Evolutionary conservation across 2,888 invertebrate genomes (phyloP).

Genomic region (Chymomyza procnemis): DNA sequence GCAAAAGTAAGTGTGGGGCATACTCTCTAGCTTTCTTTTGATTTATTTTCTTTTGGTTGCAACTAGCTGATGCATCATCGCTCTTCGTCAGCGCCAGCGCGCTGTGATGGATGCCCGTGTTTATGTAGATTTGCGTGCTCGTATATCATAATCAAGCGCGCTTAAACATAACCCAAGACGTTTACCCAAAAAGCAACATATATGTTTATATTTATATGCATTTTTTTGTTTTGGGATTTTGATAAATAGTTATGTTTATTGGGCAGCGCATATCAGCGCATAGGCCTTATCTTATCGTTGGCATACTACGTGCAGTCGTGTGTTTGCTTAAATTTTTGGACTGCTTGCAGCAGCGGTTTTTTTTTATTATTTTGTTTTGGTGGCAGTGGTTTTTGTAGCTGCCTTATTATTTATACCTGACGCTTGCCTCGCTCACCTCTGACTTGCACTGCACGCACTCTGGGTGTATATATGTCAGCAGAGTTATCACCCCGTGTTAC

Average conservation of each 20-base stretch:
- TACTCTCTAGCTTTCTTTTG: neutral
- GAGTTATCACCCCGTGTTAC: neutral
- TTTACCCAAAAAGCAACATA: constrained; percentile 8
- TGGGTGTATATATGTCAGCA: neutral
- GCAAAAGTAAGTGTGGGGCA: constrained; percentile 84
- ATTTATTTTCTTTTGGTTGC: neutral
- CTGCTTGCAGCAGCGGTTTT: neutral
- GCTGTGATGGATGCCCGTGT: constrained; percentile 36
- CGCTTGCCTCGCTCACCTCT: constrained; percentile 47
- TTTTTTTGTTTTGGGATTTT: neutral
- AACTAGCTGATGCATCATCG: constrained; percentile 11
- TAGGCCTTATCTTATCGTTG: neutral
- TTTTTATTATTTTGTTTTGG: constrained; percentile 1
- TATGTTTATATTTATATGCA: neutral
- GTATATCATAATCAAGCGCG: constrained; percentile 59
- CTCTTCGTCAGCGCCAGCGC: constrained; percentile 25
- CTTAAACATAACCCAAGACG: constrained; percentile 14
- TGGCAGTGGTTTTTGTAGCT: constrained; percentile 6
- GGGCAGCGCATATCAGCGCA: neutral
- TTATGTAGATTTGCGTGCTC: constrained; percentile 64
- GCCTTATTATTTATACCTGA: constrained; percentile 4
- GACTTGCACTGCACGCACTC: constrained; percentile 46
- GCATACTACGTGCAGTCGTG: neutral
- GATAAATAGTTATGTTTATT: neutral
- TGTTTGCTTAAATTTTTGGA: neutral